Percentiles rank a stretch among this genome's conserved stretches.
These are phyloP conservation scores for Globodera rostochiensis DNA, from an alignment of 1,140 invertebrate species.

Conservation along the genomic window DNA sequence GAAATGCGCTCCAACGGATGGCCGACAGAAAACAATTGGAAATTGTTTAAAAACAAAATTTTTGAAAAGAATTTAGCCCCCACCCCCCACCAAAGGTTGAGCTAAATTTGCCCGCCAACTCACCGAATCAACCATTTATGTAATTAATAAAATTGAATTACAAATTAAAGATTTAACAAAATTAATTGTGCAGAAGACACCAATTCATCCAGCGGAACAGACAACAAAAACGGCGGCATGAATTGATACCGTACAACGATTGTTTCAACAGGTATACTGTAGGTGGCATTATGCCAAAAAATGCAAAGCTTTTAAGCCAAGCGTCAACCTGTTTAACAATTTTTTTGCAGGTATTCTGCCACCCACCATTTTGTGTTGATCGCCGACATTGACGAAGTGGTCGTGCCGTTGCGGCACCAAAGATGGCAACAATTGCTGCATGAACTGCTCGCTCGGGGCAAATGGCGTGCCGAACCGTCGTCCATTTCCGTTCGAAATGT, in stretches of 20 bases:
- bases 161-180: constrained; percentile 44
- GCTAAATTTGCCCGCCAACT: constrained; percentile 83
- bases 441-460: constrained; percentile 64
- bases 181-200: constrained; percentile 42
- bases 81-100: constrained; percentile 70
- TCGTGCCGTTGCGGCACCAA: constrained; percentile 80
- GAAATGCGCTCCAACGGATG: constrained; percentile 79
- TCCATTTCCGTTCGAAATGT: constrained; percentile 51
- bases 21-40: constrained; percentile 76
- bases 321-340: background rate
- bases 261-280: constrained; percentile 80
- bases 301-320: no score
- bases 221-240: constrained; percentile 88
- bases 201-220: constrained; percentile 68
- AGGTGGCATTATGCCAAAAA: no score
- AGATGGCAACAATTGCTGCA: constrained; percentile 81
- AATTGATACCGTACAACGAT: constrained; percentile 93
- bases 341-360: constrained; percentile 65
- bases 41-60: constrained; percentile 67
- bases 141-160: constrained; percentile 63
- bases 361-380: constrained; percentile 84
- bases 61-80: constrained; percentile 20
- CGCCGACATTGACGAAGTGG: constrained; percentile 89
- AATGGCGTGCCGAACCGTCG: constrained; percentile 36
- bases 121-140: constrained; percentile 78